Conservation (phyloP, 2,888 invertebrate species). For the Hyles lineata region DNA sequence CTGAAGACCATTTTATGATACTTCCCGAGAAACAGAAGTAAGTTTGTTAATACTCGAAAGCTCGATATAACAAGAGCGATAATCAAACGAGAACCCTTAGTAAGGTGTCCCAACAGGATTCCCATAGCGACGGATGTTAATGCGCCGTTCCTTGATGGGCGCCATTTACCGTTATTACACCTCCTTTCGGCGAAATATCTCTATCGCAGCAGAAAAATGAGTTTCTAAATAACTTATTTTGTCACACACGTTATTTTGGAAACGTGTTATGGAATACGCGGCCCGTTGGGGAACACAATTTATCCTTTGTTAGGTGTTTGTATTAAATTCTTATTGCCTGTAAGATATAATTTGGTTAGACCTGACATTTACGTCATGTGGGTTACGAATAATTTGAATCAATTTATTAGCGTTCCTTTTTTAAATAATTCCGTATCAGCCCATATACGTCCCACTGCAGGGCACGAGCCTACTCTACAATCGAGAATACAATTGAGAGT, state of each 20-base stretch:
- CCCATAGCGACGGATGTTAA: slow-evolving; percentile 67
- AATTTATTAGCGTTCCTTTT: too few relatives aligned
- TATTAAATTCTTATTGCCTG: not conserved
- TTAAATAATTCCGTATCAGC: too few relatives aligned
- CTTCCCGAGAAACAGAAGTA: too few relatives aligned
- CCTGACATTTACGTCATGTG: too few relatives aligned
- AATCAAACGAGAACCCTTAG: slow-evolving; percentile 41
- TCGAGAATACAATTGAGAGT: too few relatives aligned
- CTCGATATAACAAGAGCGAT: slow-evolving; percentile 1
- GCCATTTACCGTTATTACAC: slow-evolving; percentile 75
- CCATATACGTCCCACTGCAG: too few relatives aligned
- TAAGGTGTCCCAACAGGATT: slow-evolving; percentile 51
- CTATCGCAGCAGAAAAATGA: slow-evolving; percentile 68
- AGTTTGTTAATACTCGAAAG: not conserved
- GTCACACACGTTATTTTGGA: slow-evolving; percentile 58
- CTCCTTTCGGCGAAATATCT: slow-evolving; percentile 63
- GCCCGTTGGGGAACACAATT: slow-evolving; percentile 16
- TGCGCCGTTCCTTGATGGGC: slow-evolving; percentile 62
- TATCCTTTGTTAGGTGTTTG: slow-evolving; percentile 1
- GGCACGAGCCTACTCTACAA: too few relatives aligned
- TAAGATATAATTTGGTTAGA: not conserved
- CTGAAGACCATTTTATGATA: too few relatives aligned
- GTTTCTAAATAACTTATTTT: slow-evolving; percentile 72
- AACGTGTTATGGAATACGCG: slow-evolving; percentile 40
- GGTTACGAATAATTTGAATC: too few relatives aligned